These are phyloP conservation scores for Chloroceryle aenea DNA, from an alignment of 2,113 vertebrate genomes.

Conservation along the genomic window DNA sequence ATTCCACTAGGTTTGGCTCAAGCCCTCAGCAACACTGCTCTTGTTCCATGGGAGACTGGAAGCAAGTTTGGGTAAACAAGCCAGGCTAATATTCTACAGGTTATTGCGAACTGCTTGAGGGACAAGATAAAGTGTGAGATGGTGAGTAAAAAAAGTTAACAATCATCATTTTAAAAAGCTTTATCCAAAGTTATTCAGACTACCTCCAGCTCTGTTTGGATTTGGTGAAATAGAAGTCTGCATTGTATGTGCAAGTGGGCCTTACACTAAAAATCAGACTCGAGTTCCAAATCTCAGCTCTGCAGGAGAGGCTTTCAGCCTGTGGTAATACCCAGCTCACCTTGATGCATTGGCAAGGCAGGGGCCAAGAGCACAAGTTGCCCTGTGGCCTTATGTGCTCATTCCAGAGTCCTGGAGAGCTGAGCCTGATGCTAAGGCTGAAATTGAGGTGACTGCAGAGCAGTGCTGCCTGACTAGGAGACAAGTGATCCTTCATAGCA, in stretches of 20 bases:
- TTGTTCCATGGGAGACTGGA: not conserved
- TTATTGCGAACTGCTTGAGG: not conserved
- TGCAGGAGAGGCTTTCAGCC: not conserved
- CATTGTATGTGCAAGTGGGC: too few relatives aligned
- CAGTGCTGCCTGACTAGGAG: not conserved
- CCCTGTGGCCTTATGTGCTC: not conserved
- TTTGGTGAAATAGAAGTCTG: not conserved
- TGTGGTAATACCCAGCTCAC: not conserved
- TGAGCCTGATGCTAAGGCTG: not conserved
- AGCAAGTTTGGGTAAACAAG: not conserved
- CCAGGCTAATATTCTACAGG: not conserved
- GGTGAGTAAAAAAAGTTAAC: not conserved
- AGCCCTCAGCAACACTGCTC: not conserved
- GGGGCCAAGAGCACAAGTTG: not conserved
- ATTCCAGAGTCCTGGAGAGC: not conserved
- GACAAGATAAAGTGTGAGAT: not conserved
- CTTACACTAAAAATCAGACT: not conserved
- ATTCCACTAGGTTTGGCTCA: not conserved
- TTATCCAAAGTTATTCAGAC: not conserved
- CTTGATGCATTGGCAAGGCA: not conserved
- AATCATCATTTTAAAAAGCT: not conserved
- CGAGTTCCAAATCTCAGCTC: not conserved
- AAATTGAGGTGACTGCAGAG: not conserved
- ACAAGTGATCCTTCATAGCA: not conserved
- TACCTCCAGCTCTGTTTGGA: not conserved